Conservation (phyloP, 2,888 invertebrate species). For the Cremastinae sp. region DNA sequence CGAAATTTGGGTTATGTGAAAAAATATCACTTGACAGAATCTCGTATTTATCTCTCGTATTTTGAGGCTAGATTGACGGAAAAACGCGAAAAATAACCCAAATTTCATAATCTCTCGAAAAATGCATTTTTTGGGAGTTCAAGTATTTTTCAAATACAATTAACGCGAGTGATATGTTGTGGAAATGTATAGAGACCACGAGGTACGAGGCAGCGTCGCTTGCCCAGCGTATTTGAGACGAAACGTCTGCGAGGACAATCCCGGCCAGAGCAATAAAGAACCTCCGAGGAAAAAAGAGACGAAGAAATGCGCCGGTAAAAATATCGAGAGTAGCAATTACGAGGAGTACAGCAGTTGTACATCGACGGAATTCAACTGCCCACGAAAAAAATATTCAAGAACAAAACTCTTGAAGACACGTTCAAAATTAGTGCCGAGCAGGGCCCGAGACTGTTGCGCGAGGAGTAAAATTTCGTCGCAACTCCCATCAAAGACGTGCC, state of each 20-base stretch:
- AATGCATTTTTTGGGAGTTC: not conserved
- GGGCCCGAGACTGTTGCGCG: not conserved
- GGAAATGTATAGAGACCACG: constrained; percentile 38
- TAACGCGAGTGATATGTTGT: constrained; percentile 32
- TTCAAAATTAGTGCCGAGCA: not conserved
- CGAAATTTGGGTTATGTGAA: no score
- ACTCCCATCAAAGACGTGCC: not conserved
- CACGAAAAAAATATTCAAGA: constrained; percentile 1
- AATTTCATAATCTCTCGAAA: no score
- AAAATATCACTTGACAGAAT: no score
- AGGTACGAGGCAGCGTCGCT: not conserved
- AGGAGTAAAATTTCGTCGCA: not conserved
- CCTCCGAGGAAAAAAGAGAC: constrained; percentile 7
- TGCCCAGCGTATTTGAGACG: constrained; percentile 28
- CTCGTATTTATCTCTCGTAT: no score
- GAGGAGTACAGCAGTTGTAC: constrained; percentile 46
- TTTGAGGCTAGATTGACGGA: no score
- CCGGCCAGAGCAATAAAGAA: constrained; percentile 2
- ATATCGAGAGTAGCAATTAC: constrained; percentile 11
- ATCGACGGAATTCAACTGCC: constrained; percentile 30
- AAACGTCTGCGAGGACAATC: constrained; percentile 11
- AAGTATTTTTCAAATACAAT: not conserved
- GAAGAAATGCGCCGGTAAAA: constrained; percentile 3
- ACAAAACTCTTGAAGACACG: constrained; percentile 1
- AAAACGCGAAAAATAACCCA: no score